Percentiles rank a stretch among this genome's conserved stretches.
phyloP scores from a whole-genome alignment of 2,888 invertebrate species.

The Melieria picta region DNA sequence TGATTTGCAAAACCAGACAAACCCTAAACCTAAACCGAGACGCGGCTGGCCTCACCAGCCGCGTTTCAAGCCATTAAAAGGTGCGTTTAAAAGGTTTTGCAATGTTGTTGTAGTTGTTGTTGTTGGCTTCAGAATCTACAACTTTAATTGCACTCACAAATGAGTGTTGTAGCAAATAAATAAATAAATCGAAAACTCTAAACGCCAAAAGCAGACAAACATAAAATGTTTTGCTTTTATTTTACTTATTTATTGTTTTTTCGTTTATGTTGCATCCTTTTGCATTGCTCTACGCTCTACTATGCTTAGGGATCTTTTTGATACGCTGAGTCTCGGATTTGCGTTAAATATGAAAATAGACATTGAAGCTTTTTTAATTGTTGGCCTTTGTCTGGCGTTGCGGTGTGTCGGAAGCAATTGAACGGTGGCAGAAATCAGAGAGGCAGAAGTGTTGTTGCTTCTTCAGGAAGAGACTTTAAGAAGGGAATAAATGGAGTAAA shows the following conservation, averaged over 20 bases:
- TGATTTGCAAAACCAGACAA: too few species aligned
- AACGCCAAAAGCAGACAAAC: neutral
- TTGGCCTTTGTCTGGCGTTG: neutral
- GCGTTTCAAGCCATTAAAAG: neutral
- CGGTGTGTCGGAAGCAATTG: neutral
- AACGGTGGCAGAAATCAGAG: neutral
- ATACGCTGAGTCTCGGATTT: too few species aligned
- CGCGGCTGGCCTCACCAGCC: neutral
- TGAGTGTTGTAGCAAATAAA: conserved; percentile 16
- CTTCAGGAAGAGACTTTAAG: too few species aligned
- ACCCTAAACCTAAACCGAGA: neutral
- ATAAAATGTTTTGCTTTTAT: neutral
- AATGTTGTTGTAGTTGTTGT: conserved; percentile 3
- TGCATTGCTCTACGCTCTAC: neutral
- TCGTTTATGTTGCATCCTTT: conserved; percentile 2
- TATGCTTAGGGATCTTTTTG: too few species aligned
- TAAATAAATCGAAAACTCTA: too few species aligned
- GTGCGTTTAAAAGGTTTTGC: conserved; percentile 18
- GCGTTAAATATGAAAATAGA: neutral
- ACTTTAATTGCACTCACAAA: conserved; percentile 42
- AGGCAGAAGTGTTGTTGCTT: too few species aligned
- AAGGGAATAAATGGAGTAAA: too few species aligned
- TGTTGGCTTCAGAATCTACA: neutral
- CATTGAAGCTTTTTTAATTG: conserved; percentile 23
- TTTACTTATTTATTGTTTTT: neutral